These are phyloP conservation scores for Chaenodraco wilsoni DNA, from an alignment of 2,797 vertebrate species.

Conservation along the genomic window DNA sequence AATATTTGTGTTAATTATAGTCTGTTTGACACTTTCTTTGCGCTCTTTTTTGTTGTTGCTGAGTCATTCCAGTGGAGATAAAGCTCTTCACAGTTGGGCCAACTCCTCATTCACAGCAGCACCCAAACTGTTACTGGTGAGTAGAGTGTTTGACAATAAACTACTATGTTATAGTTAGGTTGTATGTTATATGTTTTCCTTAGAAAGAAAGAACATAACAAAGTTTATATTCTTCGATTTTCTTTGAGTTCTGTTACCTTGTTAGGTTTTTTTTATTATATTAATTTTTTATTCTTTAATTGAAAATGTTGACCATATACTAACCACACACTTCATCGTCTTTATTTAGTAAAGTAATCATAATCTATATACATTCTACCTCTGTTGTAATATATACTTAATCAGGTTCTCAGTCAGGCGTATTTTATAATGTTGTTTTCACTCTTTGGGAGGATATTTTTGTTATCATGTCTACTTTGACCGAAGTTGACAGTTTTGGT, in stretches of 20 bases:
- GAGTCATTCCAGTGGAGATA: constrained; percentile 70
- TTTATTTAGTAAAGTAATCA: no score
- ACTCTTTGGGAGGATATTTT: no score
- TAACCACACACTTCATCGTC: no score
- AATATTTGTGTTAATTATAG: not conserved
- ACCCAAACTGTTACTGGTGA: constrained; percentile 35
- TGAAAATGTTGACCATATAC: no score
- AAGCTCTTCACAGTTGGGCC: constrained; percentile 59
- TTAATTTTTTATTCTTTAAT: no score
- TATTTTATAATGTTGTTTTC: not conserved
- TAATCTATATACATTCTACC: no score
- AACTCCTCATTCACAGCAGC: constrained; percentile 51
- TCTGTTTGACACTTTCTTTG: constrained; percentile 19
- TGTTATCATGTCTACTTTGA: not conserved
- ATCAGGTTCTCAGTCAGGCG: no score
- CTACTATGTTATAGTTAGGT: not conserved
- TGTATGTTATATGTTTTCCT: not conserved
- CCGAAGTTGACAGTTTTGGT: not conserved
- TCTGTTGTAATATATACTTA: no score
- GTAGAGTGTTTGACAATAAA: constrained; percentile 17
- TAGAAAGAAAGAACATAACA: not conserved
- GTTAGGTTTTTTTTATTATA: no score
- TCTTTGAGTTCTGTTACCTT: no score
- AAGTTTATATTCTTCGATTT: no score
- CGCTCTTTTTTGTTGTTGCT: constrained; percentile 68